These are phyloP conservation scores for Echinarachnius parma DNA, from an alignment of 53 echinoderm and acorn worm species.

Conservation along the genomic window DNA sequence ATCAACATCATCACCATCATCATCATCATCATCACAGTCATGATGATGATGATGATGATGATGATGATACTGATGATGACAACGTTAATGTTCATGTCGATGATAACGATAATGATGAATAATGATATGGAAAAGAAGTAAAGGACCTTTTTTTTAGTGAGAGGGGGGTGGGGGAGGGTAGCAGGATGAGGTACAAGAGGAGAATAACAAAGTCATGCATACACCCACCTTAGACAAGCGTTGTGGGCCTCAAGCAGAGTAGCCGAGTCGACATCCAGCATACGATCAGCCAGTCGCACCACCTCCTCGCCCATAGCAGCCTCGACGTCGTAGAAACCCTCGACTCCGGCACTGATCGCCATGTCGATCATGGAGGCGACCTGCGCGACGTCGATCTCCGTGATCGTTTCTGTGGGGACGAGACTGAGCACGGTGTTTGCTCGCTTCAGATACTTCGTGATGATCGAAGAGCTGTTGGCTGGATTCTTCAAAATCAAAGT, in stretches of 20 bases:
- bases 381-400: slow-evolving; percentile 49
- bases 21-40: too few relatives aligned
- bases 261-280: slow-evolving; percentile 48
- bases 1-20: too few relatives aligned
- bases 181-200: too few relatives aligned
- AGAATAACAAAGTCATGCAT: too few relatives aligned
- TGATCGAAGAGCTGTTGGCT: slow-evolving; percentile 28
- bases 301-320: slow-evolving; percentile 58
- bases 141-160: too few relatives aligned
- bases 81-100: too few relatives aligned
- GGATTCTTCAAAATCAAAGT: too few relatives aligned
- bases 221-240: slow-evolving; percentile 59
- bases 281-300: slow-evolving; percentile 54
- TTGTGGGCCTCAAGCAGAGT: slow-evolving; percentile 48
- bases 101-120: too few relatives aligned
- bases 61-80: too few relatives aligned
- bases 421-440: slow-evolving; percentile 48
- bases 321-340: slow-evolving; percentile 50
- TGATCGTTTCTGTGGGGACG: slow-evolving; percentile 40
- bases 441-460: slow-evolving; percentile 37
- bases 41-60: too few relatives aligned
- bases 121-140: too few relatives aligned
- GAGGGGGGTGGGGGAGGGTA: too few relatives aligned
- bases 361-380: slow-evolving; percentile 64
- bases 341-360: slow-evolving; percentile 58